Conservation (phyloP, 64 coral and sea anemone species). For the Acropora yongei region DNA sequence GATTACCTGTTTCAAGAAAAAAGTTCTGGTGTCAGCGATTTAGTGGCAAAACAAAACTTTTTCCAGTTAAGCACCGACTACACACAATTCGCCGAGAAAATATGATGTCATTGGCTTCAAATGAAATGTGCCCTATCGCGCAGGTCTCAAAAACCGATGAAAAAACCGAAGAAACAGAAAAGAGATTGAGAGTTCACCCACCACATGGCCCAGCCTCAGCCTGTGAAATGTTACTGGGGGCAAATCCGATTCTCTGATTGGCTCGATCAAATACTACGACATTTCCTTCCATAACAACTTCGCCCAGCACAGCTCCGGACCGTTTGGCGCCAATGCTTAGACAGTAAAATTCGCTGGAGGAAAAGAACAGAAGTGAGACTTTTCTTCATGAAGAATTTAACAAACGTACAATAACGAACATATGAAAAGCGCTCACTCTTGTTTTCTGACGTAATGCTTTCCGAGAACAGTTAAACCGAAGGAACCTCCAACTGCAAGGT, state of each 20-base stretch:
- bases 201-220: conserved; percentile 86
- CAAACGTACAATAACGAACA: background rate
- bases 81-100: too few relatives aligned
- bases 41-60: background rate
- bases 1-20: conserved; percentile 42
- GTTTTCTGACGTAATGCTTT: conserved; percentile 96
- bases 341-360: conserved; percentile 78
- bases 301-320: conserved; percentile 81
- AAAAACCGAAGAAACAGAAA: background rate
- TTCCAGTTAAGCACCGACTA: too few relatives aligned
- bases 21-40: background rate
- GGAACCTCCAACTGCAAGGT: conserved; percentile 77
- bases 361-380: background rate
- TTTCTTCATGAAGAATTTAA: background rate
- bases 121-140: too few relatives aligned
- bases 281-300: conserved; percentile 91
- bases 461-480: conserved; percentile 92
- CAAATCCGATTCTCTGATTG: conserved; percentile 93
- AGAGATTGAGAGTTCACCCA: background rate
- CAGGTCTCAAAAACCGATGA: background rate
- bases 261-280: conserved; percentile 96
- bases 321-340: conserved; percentile 83
- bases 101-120: too few relatives aligned
- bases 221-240: conserved; percentile 88
- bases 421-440: conserved; percentile 69